Evolutionary conservation across 2,797 vertebrate genomes (phyloP), one percentile per base, ranked within the genome.

Genomic region (Melanotaenia trifasciata): DNA sequence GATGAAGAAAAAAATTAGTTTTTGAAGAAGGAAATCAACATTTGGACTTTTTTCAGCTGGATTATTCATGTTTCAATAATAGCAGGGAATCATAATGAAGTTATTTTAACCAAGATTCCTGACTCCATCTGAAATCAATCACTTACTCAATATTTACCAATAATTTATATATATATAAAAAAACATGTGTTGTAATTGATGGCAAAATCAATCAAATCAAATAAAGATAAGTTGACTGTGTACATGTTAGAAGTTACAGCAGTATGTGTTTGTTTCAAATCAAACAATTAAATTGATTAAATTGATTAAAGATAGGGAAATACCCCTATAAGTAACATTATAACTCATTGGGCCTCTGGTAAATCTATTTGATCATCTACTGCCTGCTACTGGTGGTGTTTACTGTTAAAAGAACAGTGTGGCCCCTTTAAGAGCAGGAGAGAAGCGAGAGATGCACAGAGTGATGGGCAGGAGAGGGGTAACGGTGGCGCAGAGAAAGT

Each of bases 1-100:
- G 66, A 66, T 64, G 12, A 63, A 53, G 28, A 50, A 5, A 1
- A 78, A 53, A 24, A 28, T 69, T 30, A 67, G 40, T 58, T 74
- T 60, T n/a, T 28, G n/a, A 6, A 2, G 30, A 65, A 22, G 68
- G n/a, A 50, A 57, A 35, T 59, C 30, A 24, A 24, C 74, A 58
- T 78, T 69, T 5, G 2, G 2, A 45, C 45, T 47, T 47, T 18
- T 47, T 18, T 20, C 11, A 12, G 11, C 36, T 40, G 38, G 38
- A 40, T 40, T 16, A 40, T 40, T 40, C 38, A 4, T 40, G 38
- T 40, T 10, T 10, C 14, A 13, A 18, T n/a, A 8, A 47, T 18
- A 47, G 45, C 18, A 47, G 16, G 45, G 20, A 47, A n/a, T 18
- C 40, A 45, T 18, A 4, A 47, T 47, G 18, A 47, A 20, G 18